Evolutionary conservation across 2,888 invertebrate genomes (phyloP).

Genomic region (Coenonympha glycerion): DNA sequence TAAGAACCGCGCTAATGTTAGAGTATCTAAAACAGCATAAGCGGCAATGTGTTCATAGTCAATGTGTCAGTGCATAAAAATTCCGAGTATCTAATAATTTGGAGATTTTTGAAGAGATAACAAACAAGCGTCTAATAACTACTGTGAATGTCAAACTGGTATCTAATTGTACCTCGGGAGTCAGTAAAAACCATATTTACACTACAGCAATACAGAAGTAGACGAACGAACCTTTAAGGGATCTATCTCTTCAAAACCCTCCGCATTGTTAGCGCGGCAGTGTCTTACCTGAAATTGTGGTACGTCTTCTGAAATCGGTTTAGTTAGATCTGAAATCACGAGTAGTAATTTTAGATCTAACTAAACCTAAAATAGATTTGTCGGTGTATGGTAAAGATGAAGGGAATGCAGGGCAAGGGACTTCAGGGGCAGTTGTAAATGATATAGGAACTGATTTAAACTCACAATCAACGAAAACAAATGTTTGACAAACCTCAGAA

Average conservation of each 20-base stretch:
- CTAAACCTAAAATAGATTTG: no score
- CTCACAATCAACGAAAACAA: no score
- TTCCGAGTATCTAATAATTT: constrained; percentile 29
- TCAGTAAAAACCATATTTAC: neutral
- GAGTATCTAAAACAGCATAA: no score
- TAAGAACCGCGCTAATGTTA: no score
- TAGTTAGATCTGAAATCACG: no score
- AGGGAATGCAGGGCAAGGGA: no score
- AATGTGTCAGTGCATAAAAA: neutral
- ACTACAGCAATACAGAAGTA: neutral
- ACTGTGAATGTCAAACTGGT: constrained; percentile 1
- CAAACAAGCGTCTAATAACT: constrained; percentile 6
- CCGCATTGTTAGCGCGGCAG: constrained; percentile 56
- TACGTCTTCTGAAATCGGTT: constrained; percentile 33
- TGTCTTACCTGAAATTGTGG: constrained; percentile 59
- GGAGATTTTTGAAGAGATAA: constrained; percentile 58
- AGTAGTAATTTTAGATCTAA: neutral
- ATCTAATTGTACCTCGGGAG: neutral
- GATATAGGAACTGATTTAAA: no score
- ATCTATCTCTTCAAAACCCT: constrained; percentile 63
- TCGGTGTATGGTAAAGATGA: no score
- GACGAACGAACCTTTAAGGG: constrained; percentile 54
- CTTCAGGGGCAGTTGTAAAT: no score
- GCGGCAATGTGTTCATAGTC: neutral
- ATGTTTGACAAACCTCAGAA: no score